These are phyloP conservation scores for Emmelina monodactyla DNA, from an alignment of 2,888 invertebrate species.

Conservation along the genomic window DNA sequence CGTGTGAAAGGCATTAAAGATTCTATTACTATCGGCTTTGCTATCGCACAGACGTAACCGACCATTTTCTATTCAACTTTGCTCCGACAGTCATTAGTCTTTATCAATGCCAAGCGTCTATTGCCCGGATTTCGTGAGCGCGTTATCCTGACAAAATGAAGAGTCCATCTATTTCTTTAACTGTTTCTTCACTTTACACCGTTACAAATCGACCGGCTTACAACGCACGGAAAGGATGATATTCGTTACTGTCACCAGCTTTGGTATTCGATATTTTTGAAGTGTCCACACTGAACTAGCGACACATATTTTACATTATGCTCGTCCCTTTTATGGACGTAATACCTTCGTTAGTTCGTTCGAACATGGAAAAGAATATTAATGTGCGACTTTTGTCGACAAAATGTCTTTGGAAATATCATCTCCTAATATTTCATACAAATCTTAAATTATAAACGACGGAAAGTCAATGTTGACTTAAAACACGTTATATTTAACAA, in stretches of 20 bases:
- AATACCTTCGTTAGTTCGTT: too few relatives aligned
- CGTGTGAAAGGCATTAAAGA: too few relatives aligned
- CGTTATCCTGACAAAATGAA: conserved; percentile 20
- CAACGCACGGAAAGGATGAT: conserved; percentile 18
- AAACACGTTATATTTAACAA: too few relatives aligned
- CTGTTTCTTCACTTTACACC: conserved; percentile 2
- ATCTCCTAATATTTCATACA: too few relatives aligned
- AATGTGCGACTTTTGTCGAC: too few relatives aligned
- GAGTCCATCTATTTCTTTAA: conserved; percentile 23
- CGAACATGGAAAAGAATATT: too few relatives aligned
- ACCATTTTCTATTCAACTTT: conserved; percentile 1
- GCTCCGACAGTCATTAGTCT: conserved; percentile 26
- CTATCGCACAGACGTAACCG: too few relatives aligned
- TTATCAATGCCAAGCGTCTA: conserved; percentile 31
- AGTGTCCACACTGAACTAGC: conserved; percentile 9
- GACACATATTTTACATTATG: not conserved
- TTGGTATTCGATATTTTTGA: conserved; percentile 17
- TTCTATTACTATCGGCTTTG: too few relatives aligned
- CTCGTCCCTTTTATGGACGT: too few relatives aligned
- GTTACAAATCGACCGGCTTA: not conserved
- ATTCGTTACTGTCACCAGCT: conserved; percentile 30
- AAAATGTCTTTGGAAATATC: too few relatives aligned
- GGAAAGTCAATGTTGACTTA: too few relatives aligned
- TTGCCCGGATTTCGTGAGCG: conserved; percentile 26
- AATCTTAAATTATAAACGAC: too few relatives aligned